These are phyloP conservation scores for Myopa tessellatipennis DNA, from an alignment of 2,888 invertebrate species.

Conservation along the genomic window DNA sequence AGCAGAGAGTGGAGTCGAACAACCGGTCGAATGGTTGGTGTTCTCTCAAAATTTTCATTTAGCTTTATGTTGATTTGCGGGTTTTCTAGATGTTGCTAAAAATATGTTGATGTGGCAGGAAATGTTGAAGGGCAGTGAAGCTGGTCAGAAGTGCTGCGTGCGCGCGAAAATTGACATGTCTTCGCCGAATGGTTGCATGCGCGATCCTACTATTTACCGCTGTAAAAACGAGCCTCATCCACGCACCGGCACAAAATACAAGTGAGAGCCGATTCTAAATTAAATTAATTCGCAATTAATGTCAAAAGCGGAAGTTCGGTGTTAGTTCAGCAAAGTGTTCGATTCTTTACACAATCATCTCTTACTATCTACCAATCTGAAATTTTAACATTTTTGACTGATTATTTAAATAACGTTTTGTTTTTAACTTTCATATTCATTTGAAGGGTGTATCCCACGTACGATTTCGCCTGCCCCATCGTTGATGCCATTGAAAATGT, in stretches of 20 bases:
- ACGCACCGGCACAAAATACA: conserved; percentile 92
- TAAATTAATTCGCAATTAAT: conserved; percentile 11
- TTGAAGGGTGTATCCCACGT: conserved; percentile 96
- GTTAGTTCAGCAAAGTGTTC: too few relatives aligned
- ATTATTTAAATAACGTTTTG: background rate
- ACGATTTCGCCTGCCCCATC: conserved; percentile 99
- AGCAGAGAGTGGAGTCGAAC: conserved; percentile 85
- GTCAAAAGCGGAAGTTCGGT: background rate
- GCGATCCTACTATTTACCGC: conserved; percentile 98
- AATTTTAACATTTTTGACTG: background rate
- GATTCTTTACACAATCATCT: background rate
- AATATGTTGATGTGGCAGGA: conserved; percentile 93
- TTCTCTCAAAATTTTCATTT: background rate
- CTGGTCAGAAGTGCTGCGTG: conserved; percentile 91
- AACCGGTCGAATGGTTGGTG: conserved; percentile 85
- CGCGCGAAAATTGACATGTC: conserved; percentile 98
- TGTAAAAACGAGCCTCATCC: conserved; percentile 97
- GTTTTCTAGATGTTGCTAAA: conserved; percentile 77
- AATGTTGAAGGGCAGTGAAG: conserved; percentile 86
- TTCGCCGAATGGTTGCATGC: conserved; percentile 94
- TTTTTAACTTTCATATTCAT: conserved; percentile 8
- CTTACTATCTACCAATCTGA: too few relatives aligned
- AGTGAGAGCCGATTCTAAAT: conserved; percentile 72
- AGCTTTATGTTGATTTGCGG: background rate
- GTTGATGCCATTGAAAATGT: conserved; percentile 98